Percentiles rank a stretch among this genome's conserved stretches.
Evolutionary conservation across 2,888 invertebrate species (phyloP).

Genomic region (Diploptera punctata): DNA sequence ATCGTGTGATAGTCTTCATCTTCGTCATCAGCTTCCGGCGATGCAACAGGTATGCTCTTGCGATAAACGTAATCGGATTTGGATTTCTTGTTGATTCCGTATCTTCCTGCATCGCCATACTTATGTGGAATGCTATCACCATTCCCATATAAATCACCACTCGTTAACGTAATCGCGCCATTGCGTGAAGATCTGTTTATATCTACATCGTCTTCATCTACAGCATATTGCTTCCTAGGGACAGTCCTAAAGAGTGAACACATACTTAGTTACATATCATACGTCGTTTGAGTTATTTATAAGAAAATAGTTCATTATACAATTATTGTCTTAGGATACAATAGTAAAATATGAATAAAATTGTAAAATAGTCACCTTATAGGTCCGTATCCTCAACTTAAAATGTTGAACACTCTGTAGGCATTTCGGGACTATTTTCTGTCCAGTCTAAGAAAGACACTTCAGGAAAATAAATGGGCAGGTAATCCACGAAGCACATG

Average conservation of each 20-base stretch:
- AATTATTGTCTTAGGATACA: too few relatives aligned
- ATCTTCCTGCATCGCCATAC: background rate
- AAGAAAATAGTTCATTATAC: too few relatives aligned
- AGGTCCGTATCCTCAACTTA: too few relatives aligned
- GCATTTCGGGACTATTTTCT: too few relatives aligned
- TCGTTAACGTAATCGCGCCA: background rate
- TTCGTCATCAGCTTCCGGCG: constrained; percentile 21
- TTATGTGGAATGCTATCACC: background rate
- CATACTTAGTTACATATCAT: too few relatives aligned
- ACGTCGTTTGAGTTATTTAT: too few relatives aligned
- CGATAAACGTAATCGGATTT: background rate
- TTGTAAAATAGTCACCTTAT: too few relatives aligned
- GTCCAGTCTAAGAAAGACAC: too few relatives aligned
- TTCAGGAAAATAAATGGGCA: too few relatives aligned
- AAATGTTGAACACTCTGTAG: too few relatives aligned
- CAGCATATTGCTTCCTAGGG: background rate
- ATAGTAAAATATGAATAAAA: too few relatives aligned
- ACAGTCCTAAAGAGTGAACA: background rate
- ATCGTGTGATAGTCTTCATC: background rate
- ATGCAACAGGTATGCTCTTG: background rate
- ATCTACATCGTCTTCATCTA: background rate
- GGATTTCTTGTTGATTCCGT: background rate
- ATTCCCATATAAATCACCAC: background rate
- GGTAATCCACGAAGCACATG: too few relatives aligned
- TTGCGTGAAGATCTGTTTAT: background rate